Evolutionary conservation across 30 jellyfish, hydroid and myxozoan species (phyloP), one percentile per base, ranked within the genome.

Genomic region (Euphysa ruthae): DNA sequence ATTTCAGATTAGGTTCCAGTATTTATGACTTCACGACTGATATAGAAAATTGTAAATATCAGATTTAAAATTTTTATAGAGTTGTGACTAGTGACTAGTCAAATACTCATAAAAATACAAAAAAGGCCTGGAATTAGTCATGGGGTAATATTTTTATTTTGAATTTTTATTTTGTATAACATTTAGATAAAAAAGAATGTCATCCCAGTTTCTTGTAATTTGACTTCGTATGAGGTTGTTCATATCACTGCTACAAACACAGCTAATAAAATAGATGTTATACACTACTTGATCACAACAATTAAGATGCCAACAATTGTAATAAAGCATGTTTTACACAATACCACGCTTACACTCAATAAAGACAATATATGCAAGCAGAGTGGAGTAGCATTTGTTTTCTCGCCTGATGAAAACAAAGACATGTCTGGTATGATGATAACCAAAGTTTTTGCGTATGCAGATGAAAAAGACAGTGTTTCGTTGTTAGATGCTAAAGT

Each of bases 241-340:
- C 77, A 63, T 63, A 49, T 32, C 10, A 29, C 30, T 6, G 58
- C 62, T 42, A 63, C 77, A 1, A 63, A 34, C 31, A 5, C 4
- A 5, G 4, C 4, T 1, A 31, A 30, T 14, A 19, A 30, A 25
- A 55, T 66, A 32, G 93, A 86, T 52, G 79, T 75, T 2, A 55
- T 86, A 7, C 96, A 86, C 46, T 86, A 86, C 61, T 44, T 86
- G 5, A 70, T 87, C 86, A 62, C 83, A 14, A 73, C 94, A 28
- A 74, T 86, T 68, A 81, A 55, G 26, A 30, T 42, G 34, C 96
- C 96, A 2, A 66, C 94, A 1, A 68, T 86, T 6, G 81, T 86
- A 15, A 58, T 75, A 6, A 91, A 80, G 16, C 96, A 79, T 27
- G 74, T 74, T 4, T 26, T 78, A 2, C 57, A 64, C 38, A 46